Conservation (phyloP, 2,888 invertebrate genomes). For the Andrena bicolor region DNA sequence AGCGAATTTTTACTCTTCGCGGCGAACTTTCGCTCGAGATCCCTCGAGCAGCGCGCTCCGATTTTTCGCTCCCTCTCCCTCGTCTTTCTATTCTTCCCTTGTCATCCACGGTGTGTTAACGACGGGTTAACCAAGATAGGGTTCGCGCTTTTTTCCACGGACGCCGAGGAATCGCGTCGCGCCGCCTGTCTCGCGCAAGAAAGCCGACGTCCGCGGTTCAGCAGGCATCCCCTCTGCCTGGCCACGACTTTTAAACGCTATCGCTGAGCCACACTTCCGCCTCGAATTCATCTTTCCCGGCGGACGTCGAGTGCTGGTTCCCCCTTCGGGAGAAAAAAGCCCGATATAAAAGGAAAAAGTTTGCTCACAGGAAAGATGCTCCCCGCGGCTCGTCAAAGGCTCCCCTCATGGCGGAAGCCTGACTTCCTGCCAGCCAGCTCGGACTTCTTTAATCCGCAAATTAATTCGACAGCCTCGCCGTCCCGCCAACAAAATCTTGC, state of each 20-base stretch:
- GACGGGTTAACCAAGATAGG: constrained; percentile 33
- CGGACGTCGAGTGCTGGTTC: neutral
- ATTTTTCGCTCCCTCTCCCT: constrained; percentile 5
- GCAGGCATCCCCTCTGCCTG: neutral
- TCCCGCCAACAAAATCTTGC: constrained; percentile 22
- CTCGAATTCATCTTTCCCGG: neutral
- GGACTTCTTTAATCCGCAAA: constrained; percentile 42
- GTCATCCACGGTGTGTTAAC: constrained; percentile 30
- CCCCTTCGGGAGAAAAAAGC: neutral
- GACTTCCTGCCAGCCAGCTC: constrained; percentile 10
- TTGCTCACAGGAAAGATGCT: constrained; percentile 8
- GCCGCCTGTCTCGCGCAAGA: constrained; percentile 31
- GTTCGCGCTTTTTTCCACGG: constrained; percentile 8
- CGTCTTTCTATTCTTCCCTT: neutral
- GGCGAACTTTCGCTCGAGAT: constrained; percentile 42
- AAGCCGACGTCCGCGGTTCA: constrained; percentile 6
- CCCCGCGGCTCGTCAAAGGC: constrained; percentile 15
- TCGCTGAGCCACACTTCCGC: constrained; percentile 7
- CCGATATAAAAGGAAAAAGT: constrained; percentile 20
- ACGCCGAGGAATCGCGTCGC: constrained; percentile 9
- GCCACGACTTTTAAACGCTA: constrained; percentile 16
- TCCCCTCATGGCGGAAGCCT: neutral
- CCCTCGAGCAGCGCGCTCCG: constrained; percentile 37
- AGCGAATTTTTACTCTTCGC: constrained; percentile 36
- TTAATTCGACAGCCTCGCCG: constrained; percentile 30